Evolutionary conservation across 2,797 vertebrate genomes (phyloP).

Genomic region (Heteromormyrus szaboi): DNA sequence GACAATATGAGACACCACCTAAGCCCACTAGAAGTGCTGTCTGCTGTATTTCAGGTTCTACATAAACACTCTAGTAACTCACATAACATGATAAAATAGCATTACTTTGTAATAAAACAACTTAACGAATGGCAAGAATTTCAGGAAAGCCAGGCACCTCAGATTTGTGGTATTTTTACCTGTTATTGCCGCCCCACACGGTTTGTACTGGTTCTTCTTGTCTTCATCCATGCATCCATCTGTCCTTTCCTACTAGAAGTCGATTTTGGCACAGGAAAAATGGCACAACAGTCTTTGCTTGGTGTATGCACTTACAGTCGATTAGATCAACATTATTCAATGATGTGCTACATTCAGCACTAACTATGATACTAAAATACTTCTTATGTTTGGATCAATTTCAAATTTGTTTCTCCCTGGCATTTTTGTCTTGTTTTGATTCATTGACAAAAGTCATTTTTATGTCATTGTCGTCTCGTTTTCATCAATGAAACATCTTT

Average conservation of each 20-base stretch:
- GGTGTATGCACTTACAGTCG: background rate
- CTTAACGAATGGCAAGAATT: background rate
- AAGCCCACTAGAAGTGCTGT: background rate
- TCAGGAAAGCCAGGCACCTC: background rate
- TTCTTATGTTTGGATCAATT: background rate
- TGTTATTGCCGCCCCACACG: background rate
- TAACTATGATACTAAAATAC: background rate
- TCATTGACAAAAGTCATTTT: background rate
- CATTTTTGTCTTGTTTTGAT: background rate
- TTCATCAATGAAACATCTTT: background rate
- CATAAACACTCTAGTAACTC: background rate
- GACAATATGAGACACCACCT: background rate
- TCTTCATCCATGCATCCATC: background rate
- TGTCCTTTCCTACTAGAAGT: background rate
- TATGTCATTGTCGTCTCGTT: background rate
- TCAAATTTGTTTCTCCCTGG: background rate
- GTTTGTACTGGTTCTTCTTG: background rate
- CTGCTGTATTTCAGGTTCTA: background rate
- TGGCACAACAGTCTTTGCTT: background rate
- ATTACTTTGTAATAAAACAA: background rate
- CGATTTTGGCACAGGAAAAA: background rate
- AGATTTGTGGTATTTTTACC: background rate
- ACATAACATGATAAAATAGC: background rate
- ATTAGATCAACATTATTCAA: background rate
- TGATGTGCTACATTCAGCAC: background rate